Evolutionary conservation across 92 coral and sea anemone species (phyloP), one percentile per base, ranked within the genome.

Genomic region (Diadumene lineata): DNA sequence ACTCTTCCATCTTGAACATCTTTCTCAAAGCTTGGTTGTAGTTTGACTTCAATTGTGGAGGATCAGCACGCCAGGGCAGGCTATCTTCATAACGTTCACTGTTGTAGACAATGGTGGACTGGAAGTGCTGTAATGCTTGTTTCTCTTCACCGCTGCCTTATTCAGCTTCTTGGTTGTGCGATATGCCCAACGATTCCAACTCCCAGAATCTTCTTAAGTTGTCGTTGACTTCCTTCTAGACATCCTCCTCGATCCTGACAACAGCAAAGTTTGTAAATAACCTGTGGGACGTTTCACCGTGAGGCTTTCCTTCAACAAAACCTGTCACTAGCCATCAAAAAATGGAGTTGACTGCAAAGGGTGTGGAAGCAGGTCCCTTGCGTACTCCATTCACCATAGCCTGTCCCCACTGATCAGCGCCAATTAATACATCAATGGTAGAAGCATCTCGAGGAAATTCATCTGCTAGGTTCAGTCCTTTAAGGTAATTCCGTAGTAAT

Each of bases 151-250:
- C n/a, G n/a, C 8, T 61, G 50, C 27, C 73, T 22, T 68, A 72
- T 80, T 26, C 64, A 80, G 0, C 53, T 2, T 1, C 80, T 13
- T 29, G 19, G 32, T 34, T 24, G 7, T 48, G 30, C 2, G 22
- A 2, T 44, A 74, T 61, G 19, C 85, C 85, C 58, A 73, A 27
- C 0, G 83, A 66, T 30, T 72, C 80, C 0, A 80, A 61, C 44
- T 80, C 80, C 85, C 86, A 81, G 44, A 74, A 81, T 0, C 58
- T 62, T 34, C 60, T 68, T 10, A 67, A 33, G 18, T 25, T 56
- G 1, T 15, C 1, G 48, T 18, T 26, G 44, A 11, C 75, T n/a
- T 70, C 75, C n/a, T n/a, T n/a, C n/a, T n/a, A n/a, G n/a, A n/a
- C n/a, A n/a, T n/a, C n/a, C n/a, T n/a, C n/a, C n/a, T 11, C 27